Percentiles rank a stretch among this genome's conserved stretches.
These are phyloP conservation scores for Dasypogon diadema DNA, from an alignment of 2,888 invertebrate species.

Conservation along the genomic window DNA sequence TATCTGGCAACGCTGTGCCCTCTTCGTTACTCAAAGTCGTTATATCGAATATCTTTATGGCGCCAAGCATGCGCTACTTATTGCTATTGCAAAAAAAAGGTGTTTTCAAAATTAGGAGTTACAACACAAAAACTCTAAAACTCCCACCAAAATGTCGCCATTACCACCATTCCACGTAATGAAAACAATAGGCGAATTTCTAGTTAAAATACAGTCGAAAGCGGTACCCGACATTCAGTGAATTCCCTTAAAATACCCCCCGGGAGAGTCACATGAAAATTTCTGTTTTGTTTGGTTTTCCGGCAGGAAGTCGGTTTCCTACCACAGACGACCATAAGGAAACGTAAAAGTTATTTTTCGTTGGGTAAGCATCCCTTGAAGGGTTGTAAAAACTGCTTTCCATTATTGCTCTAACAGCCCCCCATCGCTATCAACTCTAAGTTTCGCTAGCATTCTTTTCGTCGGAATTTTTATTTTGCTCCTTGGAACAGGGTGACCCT, in stretches of 20 bases:
- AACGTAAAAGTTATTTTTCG: not conserved
- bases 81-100: not conserved
- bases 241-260: not conserved
- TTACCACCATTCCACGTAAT: not conserved
- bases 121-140: not conserved
- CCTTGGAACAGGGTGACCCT: conserved; percentile 61
- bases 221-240: too few relatives aligned
- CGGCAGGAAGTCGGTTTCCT: not conserved
- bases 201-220: too few relatives aligned
- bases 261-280: not conserved
- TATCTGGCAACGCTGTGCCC: not conserved
- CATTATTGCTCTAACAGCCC: not conserved
- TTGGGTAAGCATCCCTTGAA: not conserved
- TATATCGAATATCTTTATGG: not conserved
- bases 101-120: not conserved
- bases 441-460: not conserved
- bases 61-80: not conserved
- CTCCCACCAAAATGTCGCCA: not conserved
- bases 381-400: not conserved
- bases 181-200: not conserved
- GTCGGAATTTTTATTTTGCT: not conserved
- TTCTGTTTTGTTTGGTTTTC: not conserved
- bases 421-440: not conserved
- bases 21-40: not conserved
- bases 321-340: not conserved